Evolutionary conservation across 2,797 vertebrate genomes (phyloP), one percentile per base, ranked within the genome.

Genomic region (Eutrigla gurnardus): DNA sequence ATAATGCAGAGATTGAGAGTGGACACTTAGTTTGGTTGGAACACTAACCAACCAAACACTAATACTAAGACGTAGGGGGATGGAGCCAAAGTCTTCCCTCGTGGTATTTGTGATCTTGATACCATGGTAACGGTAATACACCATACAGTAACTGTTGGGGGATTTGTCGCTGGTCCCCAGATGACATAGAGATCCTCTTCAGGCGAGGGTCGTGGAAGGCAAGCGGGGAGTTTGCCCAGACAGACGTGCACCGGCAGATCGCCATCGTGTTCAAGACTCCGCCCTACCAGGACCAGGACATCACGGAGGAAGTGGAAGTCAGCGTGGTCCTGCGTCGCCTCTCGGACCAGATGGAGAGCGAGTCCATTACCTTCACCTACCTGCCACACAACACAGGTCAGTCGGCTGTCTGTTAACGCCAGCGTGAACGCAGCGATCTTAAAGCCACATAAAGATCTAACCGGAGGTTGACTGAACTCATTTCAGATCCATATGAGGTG

Each of bases 261-360:
- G 97, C 96, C 81, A 97, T 99, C 0, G 97, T 99, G 52, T 96
- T 99, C 79, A 97, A 96, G 89, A 96, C 96, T 0, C 97, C 97
- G 0, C 96, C 97, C 0, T 98, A 96, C 57, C 94, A 94, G 84
- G 96, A 97, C 84, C 95, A 96, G 85, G 93, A 96, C 81, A 91
- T 98, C 54, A 53, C 15, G 0, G 95, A 95, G 50, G 96, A 96
- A 0, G 93, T 96, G 1, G 94, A 95, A 0, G 97, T 98, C 43
- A 92, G 82, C 0, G 93, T 98, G 0, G 85, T 85, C 71, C 93
- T 98, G 37, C 96, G 97, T 4, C 94, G 97, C 3, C 92, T 97
- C 52, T 97, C 97, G 0, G 97, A 97, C 33, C 95, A 96, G 36
- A 97, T 97, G 93, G 95, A 97, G 93, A 98, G 97, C 3, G 96